Conservation (phyloP, 2,797 vertebrate genomes). For the Karalla daura region DNA sequence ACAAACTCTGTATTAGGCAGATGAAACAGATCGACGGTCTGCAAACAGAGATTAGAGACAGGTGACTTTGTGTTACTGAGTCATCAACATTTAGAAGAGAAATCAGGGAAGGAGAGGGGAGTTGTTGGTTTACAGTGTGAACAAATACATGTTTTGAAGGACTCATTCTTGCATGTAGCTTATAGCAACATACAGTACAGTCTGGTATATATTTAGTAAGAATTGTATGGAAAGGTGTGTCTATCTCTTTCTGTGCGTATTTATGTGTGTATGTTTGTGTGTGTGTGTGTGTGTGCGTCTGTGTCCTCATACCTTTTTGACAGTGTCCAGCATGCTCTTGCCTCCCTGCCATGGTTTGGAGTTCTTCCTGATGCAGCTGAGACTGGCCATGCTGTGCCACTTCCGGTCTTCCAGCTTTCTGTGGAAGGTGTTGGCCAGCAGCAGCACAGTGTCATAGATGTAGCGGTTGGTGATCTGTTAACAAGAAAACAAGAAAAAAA, state of each 20-base stretch:
- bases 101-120: background rate
- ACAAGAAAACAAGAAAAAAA: no score
- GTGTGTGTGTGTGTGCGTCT: background rate
- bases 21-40: slow-evolving; percentile 24
- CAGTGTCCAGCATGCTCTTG: slow-evolving; percentile 97
- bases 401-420: slow-evolving; percentile 98
- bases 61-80: slow-evolving; percentile 16
- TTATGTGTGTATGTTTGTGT: background rate
- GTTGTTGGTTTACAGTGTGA: background rate
- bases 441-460: slow-evolving; percentile 94
- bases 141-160: background rate
- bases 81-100: slow-evolving; percentile 1
- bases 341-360: slow-evolving; percentile 99
- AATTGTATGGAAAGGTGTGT: no score
- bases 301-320: slow-evolving; percentile 90
- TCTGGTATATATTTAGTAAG: no score
- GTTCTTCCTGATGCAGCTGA: slow-evolving; percentile 97
- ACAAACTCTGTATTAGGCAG: background rate
- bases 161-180: background rate
- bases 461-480: slow-evolving; percentile 98
- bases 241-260: background rate
- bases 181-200: no score
- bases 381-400: slow-evolving; percentile 99
- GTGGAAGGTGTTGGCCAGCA: slow-evolving; percentile 97
- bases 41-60: slow-evolving; percentile 11